Evolutionary conservation across 2,113 vertebrate species (phyloP), one percentile per base, ranked within the genome.

Genomic region (Sebastes schlegelii): DNA sequence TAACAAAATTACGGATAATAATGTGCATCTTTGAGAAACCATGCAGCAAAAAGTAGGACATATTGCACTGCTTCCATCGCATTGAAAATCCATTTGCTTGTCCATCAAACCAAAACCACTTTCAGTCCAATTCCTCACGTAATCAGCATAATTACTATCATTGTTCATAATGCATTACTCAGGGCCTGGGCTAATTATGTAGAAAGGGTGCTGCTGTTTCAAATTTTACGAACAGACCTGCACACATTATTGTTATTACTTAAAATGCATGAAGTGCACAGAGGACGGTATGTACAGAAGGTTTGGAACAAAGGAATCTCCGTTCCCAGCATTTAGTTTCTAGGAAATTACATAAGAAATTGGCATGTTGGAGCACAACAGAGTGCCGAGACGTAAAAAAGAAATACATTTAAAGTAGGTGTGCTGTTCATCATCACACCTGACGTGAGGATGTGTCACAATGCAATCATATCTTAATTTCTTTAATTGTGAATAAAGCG

Each of bases 111-210:
- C n/a, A 5, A 54, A 86, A 68, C 34, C 26, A 23, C 46, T 77
- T 84, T 84, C 14, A 57, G 40, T 40, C 66, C 54, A 48, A 62
- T 83, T 79, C 58, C 76, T 76, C 6, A 3, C 14, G 43, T 67
- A 65, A 76, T 43, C 5, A 40, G 45, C 51, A 49, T 72, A 87
- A 85, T 89, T 84, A 77, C 70, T 1, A 42, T 57, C 66, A 40
- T 77, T 65, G 67, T 73, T 77, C 75, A 58, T 21, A 2, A 82
- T 72, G 71, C 45, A 55, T 89, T 84, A 60, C 68, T 60, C 23
- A 77, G 4, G 16, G 45, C 23, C 13, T 12, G 9, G 55, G 17
- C 70, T 71, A 75, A 69, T 89, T 63, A 84, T 68, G 49, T 60
- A 70, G 43, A 62, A 65, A 62, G 52, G 23, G 40, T 60, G 40